phyloP scores from a whole-genome alignment of 2,888 invertebrate genomes.

The Schizotus pectinicornis region DNA sequence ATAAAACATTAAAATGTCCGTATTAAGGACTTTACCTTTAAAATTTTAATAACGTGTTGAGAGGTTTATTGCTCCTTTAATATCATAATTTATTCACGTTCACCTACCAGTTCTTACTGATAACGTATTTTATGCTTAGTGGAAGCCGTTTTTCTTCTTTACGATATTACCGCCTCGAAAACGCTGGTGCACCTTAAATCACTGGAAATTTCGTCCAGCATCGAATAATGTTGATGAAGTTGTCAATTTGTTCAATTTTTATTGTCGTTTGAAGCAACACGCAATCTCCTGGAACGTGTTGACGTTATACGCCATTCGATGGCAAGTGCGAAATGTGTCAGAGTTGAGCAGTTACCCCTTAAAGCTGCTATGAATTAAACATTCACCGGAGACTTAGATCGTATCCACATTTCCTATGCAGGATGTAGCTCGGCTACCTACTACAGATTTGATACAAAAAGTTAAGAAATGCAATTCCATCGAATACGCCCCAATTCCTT shows the following conservation, averaged over 20 bases:
- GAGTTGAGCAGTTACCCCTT: slow-evolving; percentile 3
- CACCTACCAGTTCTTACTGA: slow-evolving; percentile 38
- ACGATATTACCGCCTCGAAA: slow-evolving; percentile 27
- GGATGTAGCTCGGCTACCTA: slow-evolving; percentile 10
- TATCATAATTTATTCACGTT: slow-evolving; percentile 47
- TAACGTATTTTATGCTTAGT: slow-evolving; percentile 41
- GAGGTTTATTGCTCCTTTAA: slow-evolving; percentile 45
- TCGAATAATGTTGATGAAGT: background rate
- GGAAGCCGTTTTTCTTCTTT: slow-evolving; percentile 37
- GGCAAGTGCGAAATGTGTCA: slow-evolving; percentile 12
- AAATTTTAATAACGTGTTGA: slow-evolving; percentile 50
- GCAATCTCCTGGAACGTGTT: slow-evolving; percentile 1
- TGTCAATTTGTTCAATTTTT: background rate
- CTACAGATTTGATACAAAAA: slow-evolving; percentile 19
- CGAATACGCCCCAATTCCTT: no score
- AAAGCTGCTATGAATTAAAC: slow-evolving; percentile 30
- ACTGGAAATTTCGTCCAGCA: background rate
- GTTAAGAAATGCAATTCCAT: slow-evolving; percentile 8
- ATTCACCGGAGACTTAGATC: slow-evolving; percentile 16
- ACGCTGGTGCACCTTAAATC: slow-evolving; percentile 26
- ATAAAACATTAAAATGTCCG: slow-evolving; percentile 49
- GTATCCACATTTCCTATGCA: slow-evolving; percentile 14
- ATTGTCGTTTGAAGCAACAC: background rate
- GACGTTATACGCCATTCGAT: background rate
- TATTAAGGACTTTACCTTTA: slow-evolving; percentile 44